Evolutionary conservation across 2,113 vertebrate species (phyloP), one percentile per base, ranked within the genome.

Genomic region (Sisor rabdophorus): DNA sequence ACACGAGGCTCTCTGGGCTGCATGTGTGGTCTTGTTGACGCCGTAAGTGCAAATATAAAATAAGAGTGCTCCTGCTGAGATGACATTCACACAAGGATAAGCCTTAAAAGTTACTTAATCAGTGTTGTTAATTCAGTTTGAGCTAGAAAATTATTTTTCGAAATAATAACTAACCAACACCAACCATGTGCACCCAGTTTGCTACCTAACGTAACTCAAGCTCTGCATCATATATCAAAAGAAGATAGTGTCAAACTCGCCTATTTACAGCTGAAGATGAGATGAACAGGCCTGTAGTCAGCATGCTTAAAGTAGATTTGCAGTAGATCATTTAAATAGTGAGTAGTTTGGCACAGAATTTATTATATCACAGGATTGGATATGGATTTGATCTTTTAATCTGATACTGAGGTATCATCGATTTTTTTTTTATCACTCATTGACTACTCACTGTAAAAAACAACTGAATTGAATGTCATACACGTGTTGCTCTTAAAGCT

Each of bases 221-320:
- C 68, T 60, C 74, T 71, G 28, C 77, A 55, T 78, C 79, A 76
- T 79, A 65, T 65, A 78, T 79, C 61, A 52, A 60, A 26, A 77
- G 60, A 60, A 53, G 67, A 30, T 17, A 44, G 26, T 73, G n/a
- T 58, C 50, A 36, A 22, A 53, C 71, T 70, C 56, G 47, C 64
- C 73, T 81, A 81, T 79, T 84, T 79, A 44, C 60, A 84, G 76
- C 70, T 16, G 20, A 76, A 44, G 69, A 65, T 76, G 65, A 82
- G 78, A 50, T 48, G 9, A 53, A 61, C 75, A 80, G 61, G 26
- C 17, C 56, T 17, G 60, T 4, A 24, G 11, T 73, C 73, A 82
- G 75, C 78, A 59, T 70, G 36, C 74, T 16, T 10, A 71, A 63
- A 72, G 63, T 73, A 64, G 64, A 24, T 74, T 13, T 48, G 22